Evolutionary conservation across 2,113 vertebrate genomes (phyloP), one percentile per base, ranked within the genome.

Genomic region (Heterotilapia buettikoferi): DNA sequence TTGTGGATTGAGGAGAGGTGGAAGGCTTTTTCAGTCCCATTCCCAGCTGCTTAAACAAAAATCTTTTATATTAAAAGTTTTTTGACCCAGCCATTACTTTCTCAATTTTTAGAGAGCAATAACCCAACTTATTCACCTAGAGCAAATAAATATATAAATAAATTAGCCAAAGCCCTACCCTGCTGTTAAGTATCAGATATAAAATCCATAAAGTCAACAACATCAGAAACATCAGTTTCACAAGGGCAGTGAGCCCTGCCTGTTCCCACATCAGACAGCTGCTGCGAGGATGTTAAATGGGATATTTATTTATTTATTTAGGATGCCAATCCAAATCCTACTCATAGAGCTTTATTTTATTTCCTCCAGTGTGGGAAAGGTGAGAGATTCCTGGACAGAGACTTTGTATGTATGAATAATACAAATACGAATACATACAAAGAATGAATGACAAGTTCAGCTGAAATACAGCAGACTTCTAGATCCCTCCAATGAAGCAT

Each of bases 161-260:
- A 45, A 29, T 29, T 10, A 45, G 1, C 68, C 40, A 73, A 47
- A 47, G n/a, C 5, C 6, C 14, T 26, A 10, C 21, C 9, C 68
- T 29, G 40, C 68, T 29, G 21, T 73, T 73, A 47, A 73, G 40
- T 47, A 47, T 73, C 68, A 45, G 2, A 73, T 26, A 73, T 73
- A 29, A 73, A 73, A 73, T 73, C 21, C 68, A 47, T 47, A 73
- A 78, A 78, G 26, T 31, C 45, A 78, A 50, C 45, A 52, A 9
- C 47, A 31, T 78, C 45, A 78, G 18, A 78, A 78, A n/a, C 45
- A 78, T 78, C 45, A 50, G 45, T 52, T 78, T 78, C 26, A 52
- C 24, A 78, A 52, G 1, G 45, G 11, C 26, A 52, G 18, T 52
- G 26, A 33, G 9, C 73, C 18, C 26, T 52, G 45, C 45, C 26